These are phyloP conservation scores for Okapia johnstoni DNA, from an alignment of 2,113 vertebrate genomes.

Conservation along the genomic window DNA sequence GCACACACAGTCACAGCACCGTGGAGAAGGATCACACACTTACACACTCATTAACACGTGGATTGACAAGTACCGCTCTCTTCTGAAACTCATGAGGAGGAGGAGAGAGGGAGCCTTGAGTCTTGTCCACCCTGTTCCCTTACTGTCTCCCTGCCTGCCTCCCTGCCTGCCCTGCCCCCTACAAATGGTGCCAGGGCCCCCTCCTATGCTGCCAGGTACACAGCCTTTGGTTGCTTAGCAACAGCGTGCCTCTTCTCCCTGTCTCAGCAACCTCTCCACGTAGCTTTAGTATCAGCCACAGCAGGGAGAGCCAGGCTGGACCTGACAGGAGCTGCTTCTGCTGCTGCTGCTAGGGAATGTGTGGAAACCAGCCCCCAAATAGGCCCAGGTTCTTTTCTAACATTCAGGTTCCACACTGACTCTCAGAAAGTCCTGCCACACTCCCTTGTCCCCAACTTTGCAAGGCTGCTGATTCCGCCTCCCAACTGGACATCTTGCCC, in stretches of 20 bases:
- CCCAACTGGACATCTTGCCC: neutral
- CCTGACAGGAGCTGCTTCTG: neutral
- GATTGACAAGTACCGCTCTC: neutral
- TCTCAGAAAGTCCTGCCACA: neutral
- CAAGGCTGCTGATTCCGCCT: neutral
- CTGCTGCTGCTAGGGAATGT: neutral
- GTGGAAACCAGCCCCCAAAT: neutral
- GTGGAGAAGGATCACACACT: neutral
- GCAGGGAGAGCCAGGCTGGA: neutral
- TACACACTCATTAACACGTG: neutral
- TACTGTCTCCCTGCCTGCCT: neutral
- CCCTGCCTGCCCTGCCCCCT: neutral
- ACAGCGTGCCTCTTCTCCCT: neutral
- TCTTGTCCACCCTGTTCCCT: neutral
- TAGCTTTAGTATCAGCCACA: neutral
- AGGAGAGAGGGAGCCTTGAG: neutral
- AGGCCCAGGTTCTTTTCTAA: neutral
- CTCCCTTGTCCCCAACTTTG: neutral
- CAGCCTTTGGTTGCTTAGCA: conserved; percentile 58
- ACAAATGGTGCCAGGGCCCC: neutral
- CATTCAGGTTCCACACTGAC: neutral
- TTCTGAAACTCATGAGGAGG: neutral
- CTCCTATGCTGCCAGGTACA: conserved; percentile 25
- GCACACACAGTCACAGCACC: neutral
- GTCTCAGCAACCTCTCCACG: neutral